phyloP scores from a whole-genome alignment of 2,797 vertebrate species.

The Chaetophractus vellerosus region DNA sequence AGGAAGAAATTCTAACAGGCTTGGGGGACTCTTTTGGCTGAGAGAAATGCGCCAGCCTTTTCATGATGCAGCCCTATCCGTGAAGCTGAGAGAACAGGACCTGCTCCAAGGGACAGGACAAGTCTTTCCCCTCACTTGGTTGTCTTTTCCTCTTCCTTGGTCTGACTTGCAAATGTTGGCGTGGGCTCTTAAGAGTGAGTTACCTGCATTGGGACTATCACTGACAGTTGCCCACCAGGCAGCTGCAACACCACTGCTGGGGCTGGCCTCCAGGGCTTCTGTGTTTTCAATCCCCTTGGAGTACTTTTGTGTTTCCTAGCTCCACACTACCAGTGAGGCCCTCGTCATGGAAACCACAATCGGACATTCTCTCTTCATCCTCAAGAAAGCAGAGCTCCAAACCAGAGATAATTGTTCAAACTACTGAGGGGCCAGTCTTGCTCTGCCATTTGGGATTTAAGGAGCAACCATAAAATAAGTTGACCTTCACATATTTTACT shows the following conservation, averaged over 20 bases:
- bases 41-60: neutral
- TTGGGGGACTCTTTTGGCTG: neutral
- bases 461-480: neutral
- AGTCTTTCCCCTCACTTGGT: neutral
- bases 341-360: neutral
- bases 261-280: neutral
- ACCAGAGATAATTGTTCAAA: neutral
- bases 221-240: neutral
- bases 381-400: neutral
- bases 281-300: neutral
- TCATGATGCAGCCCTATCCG: neutral
- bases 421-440: neutral
- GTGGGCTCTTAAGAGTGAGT: neutral
- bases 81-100: neutral
- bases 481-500: neutral
- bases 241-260: neutral
- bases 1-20: slow-evolving; percentile 10
- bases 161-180: neutral
- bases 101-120: too few species aligned
- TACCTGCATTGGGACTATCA: neutral
- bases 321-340: neutral
- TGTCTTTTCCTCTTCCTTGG: neutral
- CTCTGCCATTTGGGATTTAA: neutral
- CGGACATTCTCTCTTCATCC: neutral
- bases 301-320: neutral